Evolutionary conservation across 2,888 invertebrate species (phyloP), one percentile per base, ranked within the genome.

Genomic region (Phymatocera aterrima): DNA sequence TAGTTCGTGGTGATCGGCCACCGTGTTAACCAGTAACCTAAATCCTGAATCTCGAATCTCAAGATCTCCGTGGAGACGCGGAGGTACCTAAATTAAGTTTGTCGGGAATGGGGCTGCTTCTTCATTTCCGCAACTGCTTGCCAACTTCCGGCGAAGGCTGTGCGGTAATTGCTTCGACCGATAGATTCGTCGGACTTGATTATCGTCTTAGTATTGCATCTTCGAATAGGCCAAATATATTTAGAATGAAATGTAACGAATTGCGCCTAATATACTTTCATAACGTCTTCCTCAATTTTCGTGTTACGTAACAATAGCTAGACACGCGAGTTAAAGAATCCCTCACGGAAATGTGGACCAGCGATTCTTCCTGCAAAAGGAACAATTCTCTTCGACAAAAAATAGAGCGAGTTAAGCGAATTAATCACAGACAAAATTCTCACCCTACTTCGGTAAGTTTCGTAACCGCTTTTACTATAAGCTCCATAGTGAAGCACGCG

Each of bases 71-170:
- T 72, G 46, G 78, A 80, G 79, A 82, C 79, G 79, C 61, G 81
- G 80, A 80, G 82, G 80, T 77, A n/a, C n/a, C n/a, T n/a, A 24
- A 64, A 60, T 64, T 37, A n/a, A 57, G 74, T 79, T 48, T 40
- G 40, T 54, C 21, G 28, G 24, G 54, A 64, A 46, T 18, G 46
- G 65, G 61, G 84, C 24, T 82, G 83, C 83, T 85, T 72, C 51
- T 86, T 89, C 86, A 89, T 89, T 89, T 89, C 89, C 89, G 89
- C 83, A 83, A 83, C 81, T 82, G 80, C 83, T 85, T 87, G 86
- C 83, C 83, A 82, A 82, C 83, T 82, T 82, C 83, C 82, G 84
- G 79, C 81, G 46, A 31, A 46, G 61, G 74, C 68, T 24, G 79
- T n/a, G 46, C 48, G 79, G 80, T 83, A 82, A 84, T 82, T 82